Base-by-base conservation (phyloP, 2,113 vertebrate genomes). In the Ranitomeya imitator region DNA sequence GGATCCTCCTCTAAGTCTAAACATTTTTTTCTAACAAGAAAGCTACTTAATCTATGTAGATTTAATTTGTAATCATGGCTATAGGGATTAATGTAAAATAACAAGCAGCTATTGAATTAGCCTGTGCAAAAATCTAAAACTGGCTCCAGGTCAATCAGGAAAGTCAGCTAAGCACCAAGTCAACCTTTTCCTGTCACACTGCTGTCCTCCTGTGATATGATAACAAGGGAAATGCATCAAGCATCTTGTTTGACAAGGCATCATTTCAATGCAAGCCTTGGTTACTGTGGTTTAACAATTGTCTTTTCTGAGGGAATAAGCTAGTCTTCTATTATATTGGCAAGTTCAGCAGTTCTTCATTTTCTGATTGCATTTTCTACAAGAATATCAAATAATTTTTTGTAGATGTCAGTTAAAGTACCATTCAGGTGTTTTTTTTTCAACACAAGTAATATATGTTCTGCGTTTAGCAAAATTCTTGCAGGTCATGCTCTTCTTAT, bases 191-290 rank as follows among this genome's bases (percentile, higher is more conserved):
- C 37, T 65, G 73, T 86, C 37, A 52, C 55, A 19, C 10, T 77
- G 73, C 59, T 54, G 74, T 73, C 31, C 19, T 63, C 13, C 18
- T 77, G 59, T 60, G 57, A 77, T 26, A 85, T 85, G 83, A 85
- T 57, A 54, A 45, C 60, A 78, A 65, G 78, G 14, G n/a, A 31
- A 14, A 79, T 86, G n/a, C 31, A 54, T 86, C 74, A 78, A 65
- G 60, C 59, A 18, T 23, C 74, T 11, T 18, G 83, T 26, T 85
- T 74, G 83, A 85, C 83, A 74, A 74, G 83, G 21, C 67, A 79
- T 13, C 73, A 52, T 78, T 86, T 76, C 26, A 60, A n/a, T 74
- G 60, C 8, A 65, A 51, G 15, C n/a, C 37, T 77, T 21, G 14
- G 71, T 31, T 86, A 79, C 54, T 15, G 23, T 0, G 15, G 45